These are phyloP conservation scores for Astropecten irregularis DNA, from an alignment of 53 echinoderm and acorn worm genomes.

Conservation along the genomic window DNA sequence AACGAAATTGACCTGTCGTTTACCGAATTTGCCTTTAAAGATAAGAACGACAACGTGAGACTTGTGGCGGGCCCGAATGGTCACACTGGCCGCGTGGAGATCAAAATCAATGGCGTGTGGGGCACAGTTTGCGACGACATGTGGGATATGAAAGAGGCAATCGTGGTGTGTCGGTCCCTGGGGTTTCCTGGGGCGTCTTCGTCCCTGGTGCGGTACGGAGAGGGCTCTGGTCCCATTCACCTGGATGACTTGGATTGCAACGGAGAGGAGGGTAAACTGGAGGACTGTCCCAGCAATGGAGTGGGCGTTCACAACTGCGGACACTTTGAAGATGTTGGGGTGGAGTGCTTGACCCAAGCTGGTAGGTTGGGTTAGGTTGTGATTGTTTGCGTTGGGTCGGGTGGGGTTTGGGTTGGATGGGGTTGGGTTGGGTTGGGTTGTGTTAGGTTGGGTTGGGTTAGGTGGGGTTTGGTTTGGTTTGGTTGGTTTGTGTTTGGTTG, in stretches of 20 bases:
- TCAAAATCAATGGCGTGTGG: slow-evolving; percentile 59
- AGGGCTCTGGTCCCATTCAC: slow-evolving; percentile 56
- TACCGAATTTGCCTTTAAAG: neutral
- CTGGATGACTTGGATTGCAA: slow-evolving; percentile 65
- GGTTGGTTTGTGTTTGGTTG: neutral
- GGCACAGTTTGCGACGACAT: slow-evolving; percentile 80
- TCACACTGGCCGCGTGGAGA: slow-evolving; percentile 71
- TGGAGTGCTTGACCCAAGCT: slow-evolving; percentile 51
- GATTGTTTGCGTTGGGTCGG: neutral
- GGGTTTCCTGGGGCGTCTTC: slow-evolving; percentile 48
- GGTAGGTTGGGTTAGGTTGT: slow-evolving; percentile 20
- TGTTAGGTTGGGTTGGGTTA: too few species aligned
- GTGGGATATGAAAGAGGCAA: slow-evolving; percentile 64
- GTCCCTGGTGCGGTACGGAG: slow-evolving; percentile 39
- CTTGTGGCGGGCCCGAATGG: neutral
- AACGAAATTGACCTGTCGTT: too few species aligned
- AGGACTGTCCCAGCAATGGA: slow-evolving; percentile 56
- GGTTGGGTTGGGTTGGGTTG: too few species aligned
- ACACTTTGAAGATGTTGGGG: slow-evolving; percentile 71
- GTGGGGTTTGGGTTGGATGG: neutral
- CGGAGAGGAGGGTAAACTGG: slow-evolving; percentile 58
- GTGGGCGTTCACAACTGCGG: slow-evolving; percentile 60
- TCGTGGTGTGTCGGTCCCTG: slow-evolving; percentile 62
- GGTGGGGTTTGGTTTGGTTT: neutral
- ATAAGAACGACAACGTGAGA: neutral